Evolutionary conservation across 2,113 vertebrate genomes (phyloP).

Genomic region (Meleagris gallopavo): DNA sequence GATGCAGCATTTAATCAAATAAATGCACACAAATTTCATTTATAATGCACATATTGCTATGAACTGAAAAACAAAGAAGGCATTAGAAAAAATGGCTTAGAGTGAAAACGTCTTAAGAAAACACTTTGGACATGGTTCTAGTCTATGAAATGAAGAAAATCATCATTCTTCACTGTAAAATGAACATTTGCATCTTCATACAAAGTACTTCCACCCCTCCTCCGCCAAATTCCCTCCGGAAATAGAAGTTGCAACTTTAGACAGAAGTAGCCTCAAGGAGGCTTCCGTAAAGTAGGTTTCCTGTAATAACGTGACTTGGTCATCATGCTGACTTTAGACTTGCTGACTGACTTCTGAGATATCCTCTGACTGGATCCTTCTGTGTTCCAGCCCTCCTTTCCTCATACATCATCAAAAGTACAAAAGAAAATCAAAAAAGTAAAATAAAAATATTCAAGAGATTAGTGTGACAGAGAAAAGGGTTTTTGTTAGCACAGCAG

Average conservation of each 20-base stretch:
- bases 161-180: not conserved
- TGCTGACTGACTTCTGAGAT: not conserved
- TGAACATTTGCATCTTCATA: not conserved
- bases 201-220: not conserved
- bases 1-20: not conserved
- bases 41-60: rapidly evolving
- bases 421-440: not conserved
- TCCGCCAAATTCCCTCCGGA: not conserved
- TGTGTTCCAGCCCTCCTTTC: not conserved
- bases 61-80: not conserved
- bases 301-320: not conserved
- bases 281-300: not conserved
- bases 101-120: not conserved
- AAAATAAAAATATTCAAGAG: not conserved
- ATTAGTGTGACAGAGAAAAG: not conserved
- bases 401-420: not conserved
- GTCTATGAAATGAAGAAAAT: not conserved
- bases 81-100: not conserved
- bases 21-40: not conserved
- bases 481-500: not conserved
- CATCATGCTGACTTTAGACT: not conserved
- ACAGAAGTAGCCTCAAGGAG: not conserved
- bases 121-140: not conserved
- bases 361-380: not conserved
- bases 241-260: not conserved